Conservation (phyloP, 2,888 invertebrate genomes). For the Helicoverpa assulta region DNA sequence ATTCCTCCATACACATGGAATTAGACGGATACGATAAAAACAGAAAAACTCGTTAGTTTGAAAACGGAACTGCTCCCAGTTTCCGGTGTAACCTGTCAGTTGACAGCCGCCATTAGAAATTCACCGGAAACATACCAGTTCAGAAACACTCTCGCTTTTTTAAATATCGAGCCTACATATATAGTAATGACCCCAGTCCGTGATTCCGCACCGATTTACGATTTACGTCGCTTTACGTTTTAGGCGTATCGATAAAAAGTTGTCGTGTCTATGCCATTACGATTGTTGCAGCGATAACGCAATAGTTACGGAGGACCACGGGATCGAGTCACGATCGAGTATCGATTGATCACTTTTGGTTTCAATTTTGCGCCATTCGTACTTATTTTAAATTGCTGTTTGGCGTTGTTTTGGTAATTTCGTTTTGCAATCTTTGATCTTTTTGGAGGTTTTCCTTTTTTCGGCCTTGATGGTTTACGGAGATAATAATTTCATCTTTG, state of each 20-base stretch:
- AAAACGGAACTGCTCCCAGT: slow-evolving; percentile 44
- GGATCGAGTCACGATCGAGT: slow-evolving; percentile 60
- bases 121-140: slow-evolving; percentile 34
- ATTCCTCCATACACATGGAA: not conserved
- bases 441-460: slow-evolving; percentile 34
- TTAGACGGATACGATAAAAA: slow-evolving; percentile 4
- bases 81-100: slow-evolving; percentile 40
- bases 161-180: slow-evolving; percentile 35
- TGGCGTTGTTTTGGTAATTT: slow-evolving; percentile 32
- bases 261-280: slow-evolving; percentile 66
- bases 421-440: slow-evolving; percentile 36
- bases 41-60: slow-evolving; percentile 49
- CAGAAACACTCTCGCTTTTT: slow-evolving; percentile 57
- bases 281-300: slow-evolving; percentile 47
- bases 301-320: slow-evolving; percentile 64
- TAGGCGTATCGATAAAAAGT: slow-evolving; percentile 58
- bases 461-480: slow-evolving; percentile 2
- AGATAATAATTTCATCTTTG: not conserved
- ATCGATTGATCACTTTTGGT: slow-evolving; percentile 65
- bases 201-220: slow-evolving; percentile 57
- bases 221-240: slow-evolving; percentile 14
- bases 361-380: slow-evolving; percentile 65
- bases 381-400: slow-evolving; percentile 47
- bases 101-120: slow-evolving; percentile 52
- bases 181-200: slow-evolving; percentile 61